These are phyloP conservation scores for Drosophila bipectinata DNA, from an alignment of 1,140 invertebrate species.

Conservation along the genomic window DNA sequence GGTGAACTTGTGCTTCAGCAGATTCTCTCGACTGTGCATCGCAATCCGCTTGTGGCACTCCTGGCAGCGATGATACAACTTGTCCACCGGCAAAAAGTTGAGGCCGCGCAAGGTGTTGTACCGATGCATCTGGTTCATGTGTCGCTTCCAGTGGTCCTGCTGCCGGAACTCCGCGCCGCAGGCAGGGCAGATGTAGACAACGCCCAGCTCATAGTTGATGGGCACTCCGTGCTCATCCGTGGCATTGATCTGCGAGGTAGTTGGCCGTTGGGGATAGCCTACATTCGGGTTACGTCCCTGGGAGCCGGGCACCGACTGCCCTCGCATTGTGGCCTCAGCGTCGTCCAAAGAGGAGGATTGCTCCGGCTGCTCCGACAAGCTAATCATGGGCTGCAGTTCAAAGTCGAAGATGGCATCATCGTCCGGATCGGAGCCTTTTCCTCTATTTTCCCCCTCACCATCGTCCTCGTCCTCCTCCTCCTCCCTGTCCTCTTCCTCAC, in stretches of 20 bases:
- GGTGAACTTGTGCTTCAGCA: slow-evolving; percentile 81
- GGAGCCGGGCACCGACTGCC: slow-evolving; percentile 27
- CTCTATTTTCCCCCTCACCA: slow-evolving; percentile 20
- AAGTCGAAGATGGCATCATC: slow-evolving; percentile 81
- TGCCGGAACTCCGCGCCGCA: slow-evolving; percentile 68
- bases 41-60: slow-evolving; percentile 78
- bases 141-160: slow-evolving; percentile 76
- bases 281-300: background rate
- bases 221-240: slow-evolving; percentile 65
- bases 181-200: slow-evolving; percentile 74
- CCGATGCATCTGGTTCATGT: slow-evolving; percentile 72
- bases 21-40: slow-evolving; percentile 79
- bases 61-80: slow-evolving; percentile 73
- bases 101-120: slow-evolving; percentile 72
- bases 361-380: slow-evolving; percentile 33
- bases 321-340: slow-evolving; percentile 28
- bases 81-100: slow-evolving; percentile 75
- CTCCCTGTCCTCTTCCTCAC: slow-evolving; percentile 38
- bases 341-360: slow-evolving; percentile 17
- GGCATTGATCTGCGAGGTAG: slow-evolving; percentile 70
- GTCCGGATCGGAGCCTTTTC: slow-evolving; percentile 40
- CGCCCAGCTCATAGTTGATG: slow-evolving; percentile 77
- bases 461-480: slow-evolving; percentile 34
- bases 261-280: slow-evolving; percentile 32
- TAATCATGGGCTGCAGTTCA: slow-evolving; percentile 62